These are phyloP conservation scores for Mionectes macconnelli DNA, from an alignment of 2,113 vertebrate species.

Conservation along the genomic window DNA sequence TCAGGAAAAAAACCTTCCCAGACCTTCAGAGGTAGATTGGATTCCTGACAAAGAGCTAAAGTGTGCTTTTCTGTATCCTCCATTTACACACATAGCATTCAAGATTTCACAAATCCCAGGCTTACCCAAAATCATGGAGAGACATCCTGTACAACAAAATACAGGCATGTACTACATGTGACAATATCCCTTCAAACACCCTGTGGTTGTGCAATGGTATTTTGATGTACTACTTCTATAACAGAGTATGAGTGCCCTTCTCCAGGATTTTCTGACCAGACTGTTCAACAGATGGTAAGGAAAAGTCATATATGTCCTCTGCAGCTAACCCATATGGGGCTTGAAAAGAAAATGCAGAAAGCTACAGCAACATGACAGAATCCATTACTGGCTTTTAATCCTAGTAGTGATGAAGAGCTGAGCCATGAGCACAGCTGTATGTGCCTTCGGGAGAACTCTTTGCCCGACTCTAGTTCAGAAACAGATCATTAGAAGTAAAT, in stretches of 20 bases:
- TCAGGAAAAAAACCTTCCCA: neutral
- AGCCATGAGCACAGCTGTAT: neutral
- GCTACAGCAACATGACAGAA: neutral
- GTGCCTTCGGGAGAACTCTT: neutral
- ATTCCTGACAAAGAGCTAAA: neutral
- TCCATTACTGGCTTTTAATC: slow-evolving; percentile 35
- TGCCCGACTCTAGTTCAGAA: slow-evolving; percentile 21
- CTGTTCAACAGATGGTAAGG: slow-evolving; percentile 20
- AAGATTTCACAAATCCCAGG: neutral
- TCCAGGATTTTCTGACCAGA: neutral
- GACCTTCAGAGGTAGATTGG: neutral
- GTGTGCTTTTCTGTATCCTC: neutral
- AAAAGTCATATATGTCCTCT: slow-evolving; percentile 8
- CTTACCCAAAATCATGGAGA: neutral
- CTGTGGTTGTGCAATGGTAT: neutral
- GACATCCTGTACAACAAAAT: neutral
- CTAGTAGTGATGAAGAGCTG: neutral
- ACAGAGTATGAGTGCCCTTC: neutral
- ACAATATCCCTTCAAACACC: neutral
- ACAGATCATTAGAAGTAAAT: slow-evolving; percentile 57
- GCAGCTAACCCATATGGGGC: neutral
- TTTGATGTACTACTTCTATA: neutral
- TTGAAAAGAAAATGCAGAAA: neutral
- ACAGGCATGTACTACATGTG: neutral
- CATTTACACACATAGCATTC: neutral